Evolutionary conservation across 2,797 vertebrate species (phyloP).

Genomic region (Trachops cirrhosus): DNA sequence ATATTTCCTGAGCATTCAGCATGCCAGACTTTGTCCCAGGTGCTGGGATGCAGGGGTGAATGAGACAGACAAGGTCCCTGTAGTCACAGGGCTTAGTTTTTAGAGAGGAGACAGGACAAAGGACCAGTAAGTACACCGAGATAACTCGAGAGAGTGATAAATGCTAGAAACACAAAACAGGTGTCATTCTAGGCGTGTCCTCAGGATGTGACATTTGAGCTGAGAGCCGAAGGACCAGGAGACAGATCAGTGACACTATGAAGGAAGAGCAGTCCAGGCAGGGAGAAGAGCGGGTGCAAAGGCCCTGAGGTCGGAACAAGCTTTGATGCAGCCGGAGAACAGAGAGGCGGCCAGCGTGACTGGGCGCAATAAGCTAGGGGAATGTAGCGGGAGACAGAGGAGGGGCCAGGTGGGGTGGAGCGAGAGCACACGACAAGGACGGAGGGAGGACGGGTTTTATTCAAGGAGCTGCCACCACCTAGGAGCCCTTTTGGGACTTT

Average conservation of each 20-base stretch:
- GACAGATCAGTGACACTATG: not conserved
- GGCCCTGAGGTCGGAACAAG: not conserved
- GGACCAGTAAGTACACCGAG: not conserved
- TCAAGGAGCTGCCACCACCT: not conserved
- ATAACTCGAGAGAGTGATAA: not conserved
- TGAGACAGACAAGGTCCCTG: not conserved
- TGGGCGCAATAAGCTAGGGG: not conserved
- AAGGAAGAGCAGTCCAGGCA: not conserved
- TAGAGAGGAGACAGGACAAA: not conserved
- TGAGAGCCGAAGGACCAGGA: not conserved
- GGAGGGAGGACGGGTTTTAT: too few species aligned
- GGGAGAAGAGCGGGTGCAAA: not conserved
- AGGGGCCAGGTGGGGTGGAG: rapidly evolving
- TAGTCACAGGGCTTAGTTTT: not conserved
- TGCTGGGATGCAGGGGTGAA: not conserved
- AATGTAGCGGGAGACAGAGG: not conserved
- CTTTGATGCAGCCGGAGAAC: not conserved
- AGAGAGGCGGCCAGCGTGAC: not conserved
- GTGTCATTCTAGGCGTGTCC: not conserved
- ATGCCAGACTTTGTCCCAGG: not conserved
- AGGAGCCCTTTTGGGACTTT: not conserved
- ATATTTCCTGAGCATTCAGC: not conserved
- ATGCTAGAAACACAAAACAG: not conserved
- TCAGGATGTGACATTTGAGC: not conserved
- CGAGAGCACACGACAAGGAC: not conserved